phyloP scores from a whole-genome alignment of 2,797 vertebrate genomes.

The Mormyrops boulengeri region DNA sequence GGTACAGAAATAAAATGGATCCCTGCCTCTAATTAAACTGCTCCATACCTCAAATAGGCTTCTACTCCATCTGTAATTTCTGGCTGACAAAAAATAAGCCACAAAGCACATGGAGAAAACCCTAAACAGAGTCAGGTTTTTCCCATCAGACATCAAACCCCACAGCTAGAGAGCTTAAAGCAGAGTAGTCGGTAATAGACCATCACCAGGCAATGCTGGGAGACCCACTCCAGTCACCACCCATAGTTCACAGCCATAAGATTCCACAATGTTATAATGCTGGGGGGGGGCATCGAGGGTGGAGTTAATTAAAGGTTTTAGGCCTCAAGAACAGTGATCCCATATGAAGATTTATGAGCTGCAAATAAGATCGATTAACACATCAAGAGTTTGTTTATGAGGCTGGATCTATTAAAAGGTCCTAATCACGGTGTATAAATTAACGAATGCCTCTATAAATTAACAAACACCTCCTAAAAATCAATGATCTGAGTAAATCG shows the following conservation, averaged over 20 bases:
- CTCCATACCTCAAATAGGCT: neutral
- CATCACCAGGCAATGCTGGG: neutral
- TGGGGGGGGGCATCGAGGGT: neutral
- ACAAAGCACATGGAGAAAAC: neutral
- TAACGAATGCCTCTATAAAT: conserved; percentile 62
- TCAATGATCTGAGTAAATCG: conserved; percentile 61
- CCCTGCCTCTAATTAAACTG: neutral
- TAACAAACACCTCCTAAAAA: conserved; percentile 50
- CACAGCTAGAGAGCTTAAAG: neutral
- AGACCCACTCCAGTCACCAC: neutral
- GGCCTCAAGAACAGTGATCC: neutral
- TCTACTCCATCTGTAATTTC: neutral
- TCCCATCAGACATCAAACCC: neutral
- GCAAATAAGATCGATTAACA: conserved; percentile 27
- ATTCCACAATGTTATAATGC: neutral
- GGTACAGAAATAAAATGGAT: conserved; percentile 3
- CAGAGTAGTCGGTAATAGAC: neutral
- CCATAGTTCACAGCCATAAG: neutral
- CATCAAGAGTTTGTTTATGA: conserved; percentile 39
- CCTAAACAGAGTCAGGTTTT: neutral
- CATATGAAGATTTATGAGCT: conserved; percentile 11
- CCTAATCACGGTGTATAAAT: conserved; percentile 51
- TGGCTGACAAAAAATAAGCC: neutral
- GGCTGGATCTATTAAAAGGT: conserved; percentile 51
- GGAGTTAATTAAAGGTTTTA: conserved; percentile 12